Evolutionary conservation across 2,888 invertebrate genomes (phyloP).

Genomic region (Mylabris sibirica): DNA sequence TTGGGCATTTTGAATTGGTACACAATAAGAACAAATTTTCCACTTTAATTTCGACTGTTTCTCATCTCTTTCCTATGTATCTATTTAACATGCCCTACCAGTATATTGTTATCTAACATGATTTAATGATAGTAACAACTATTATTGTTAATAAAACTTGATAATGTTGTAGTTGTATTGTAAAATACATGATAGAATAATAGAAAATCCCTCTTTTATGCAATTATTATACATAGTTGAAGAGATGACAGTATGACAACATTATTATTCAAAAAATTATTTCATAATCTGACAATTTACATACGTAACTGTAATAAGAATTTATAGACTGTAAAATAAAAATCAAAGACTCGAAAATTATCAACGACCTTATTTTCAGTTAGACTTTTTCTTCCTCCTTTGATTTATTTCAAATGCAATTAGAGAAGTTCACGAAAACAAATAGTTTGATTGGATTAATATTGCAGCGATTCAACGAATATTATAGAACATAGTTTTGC

Average conservation of each 20-base stretch:
- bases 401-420: no score
- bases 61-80: no score
- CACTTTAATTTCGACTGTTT: no score
- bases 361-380: not conserved
- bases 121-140: no score
- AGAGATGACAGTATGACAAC: not conserved
- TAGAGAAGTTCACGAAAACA: not conserved
- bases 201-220: not conserved
- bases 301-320: not conserved
- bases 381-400: no score
- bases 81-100: no score
- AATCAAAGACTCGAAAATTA: not conserved
- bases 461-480: not conserved
- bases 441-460: not conserved
- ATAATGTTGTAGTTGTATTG: no score
- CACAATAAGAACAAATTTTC: no score
- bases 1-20: no score
- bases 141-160: no score
- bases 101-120: no score
- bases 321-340: conserved; percentile 2
- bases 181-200: not conserved
- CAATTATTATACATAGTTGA: no score
- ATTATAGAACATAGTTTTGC: not conserved
- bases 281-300: not conserved
- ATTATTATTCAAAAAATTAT: not conserved